Percentiles rank a stretch among this genome's conserved stretches.
phyloP scores from a whole-genome alignment of 64 coral and sea anemone genomes.

The Dendronephthya gigantea region DNA sequence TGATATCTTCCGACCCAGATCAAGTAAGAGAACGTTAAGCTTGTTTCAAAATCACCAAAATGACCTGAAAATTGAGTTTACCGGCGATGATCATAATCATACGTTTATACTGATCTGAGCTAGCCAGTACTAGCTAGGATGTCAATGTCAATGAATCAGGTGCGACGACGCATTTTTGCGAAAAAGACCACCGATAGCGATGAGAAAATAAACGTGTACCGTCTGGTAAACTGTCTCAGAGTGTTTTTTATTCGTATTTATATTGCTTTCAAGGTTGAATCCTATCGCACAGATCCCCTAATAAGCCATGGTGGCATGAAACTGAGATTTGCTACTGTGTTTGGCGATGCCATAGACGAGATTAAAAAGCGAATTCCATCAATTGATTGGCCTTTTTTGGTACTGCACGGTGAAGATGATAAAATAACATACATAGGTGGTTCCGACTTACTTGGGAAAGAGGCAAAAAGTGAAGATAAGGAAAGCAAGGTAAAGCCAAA shows the following conservation, averaged over 20 bases:
- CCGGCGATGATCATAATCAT: no score
- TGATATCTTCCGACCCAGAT: slow-evolving; percentile 24
- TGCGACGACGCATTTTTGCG: not conserved
- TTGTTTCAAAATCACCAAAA: no score
- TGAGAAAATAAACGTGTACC: no score
- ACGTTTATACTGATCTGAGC: no score
- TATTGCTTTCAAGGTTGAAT: slow-evolving; percentile 45
- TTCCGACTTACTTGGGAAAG: slow-evolving; percentile 39
- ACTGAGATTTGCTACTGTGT: slow-evolving; percentile 23
- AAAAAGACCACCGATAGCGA: not conserved
- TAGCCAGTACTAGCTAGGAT: no score
- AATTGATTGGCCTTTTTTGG: slow-evolving; percentile 53
- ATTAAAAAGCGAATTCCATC: slow-evolving; percentile 2
- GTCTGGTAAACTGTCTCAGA: not conserved
- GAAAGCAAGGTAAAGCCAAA: slow-evolving; percentile 61
- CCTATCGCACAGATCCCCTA: slow-evolving; percentile 47
- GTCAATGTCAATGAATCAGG: no score
- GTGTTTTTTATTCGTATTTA: not conserved
- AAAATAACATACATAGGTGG: slow-evolving; percentile 35
- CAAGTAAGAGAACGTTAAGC: slow-evolving; percentile 10
- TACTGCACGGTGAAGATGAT: slow-evolving; percentile 62
- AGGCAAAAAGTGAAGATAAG: slow-evolving; percentile 56
- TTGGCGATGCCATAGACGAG: slow-evolving; percentile 54
- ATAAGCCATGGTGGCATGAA: slow-evolving; percentile 70
- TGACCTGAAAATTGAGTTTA: no score